Base-by-base conservation (phyloP, 2,888 invertebrate genomes). In the Heliconius charithonia region DNA sequence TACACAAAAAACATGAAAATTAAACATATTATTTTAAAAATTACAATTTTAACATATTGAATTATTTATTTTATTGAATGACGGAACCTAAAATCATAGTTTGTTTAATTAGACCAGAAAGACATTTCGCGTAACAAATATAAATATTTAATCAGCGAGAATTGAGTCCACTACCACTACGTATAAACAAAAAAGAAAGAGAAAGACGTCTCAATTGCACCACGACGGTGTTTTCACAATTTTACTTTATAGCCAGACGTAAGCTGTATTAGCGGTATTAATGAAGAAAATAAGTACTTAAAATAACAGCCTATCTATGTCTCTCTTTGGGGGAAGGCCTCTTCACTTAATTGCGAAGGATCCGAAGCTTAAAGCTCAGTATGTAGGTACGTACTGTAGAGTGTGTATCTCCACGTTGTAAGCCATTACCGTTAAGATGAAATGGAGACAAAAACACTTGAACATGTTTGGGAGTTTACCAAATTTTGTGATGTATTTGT, bases 211-310 rank as follows among this genome's bases (percentile, higher is more conserved):
- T 12, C n/a, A 22, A 41, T 22, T 41, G 13, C 4, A 6, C 37
- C 37, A n/a, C 6, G n/a, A 41, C 13, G n/a, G n/a, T n/a, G n/a
- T 22, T 66, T 59, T 9, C 59, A n/a, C n/a, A 63, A 63, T 67
- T 37, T 67, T 25, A 32, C 13, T 41, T 19, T 63, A 27, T 9
- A 72, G 59, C 32, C 16, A 59, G n/a, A 59, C 59, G 12, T 72
- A 59, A 72, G 32, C 72, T 37, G 72, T 72, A 72, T 72, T 59
- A 72, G 59, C 12, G 72, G 37, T 72, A 59, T 72, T 72, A 72
- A 72, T 72, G 72, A 72, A 69, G 72, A 72, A 72, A 37, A 59
- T 72, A 72, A 72, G 72, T 32, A 72, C 72, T 72, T 72, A 56
- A 72, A 59, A 72, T 72, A 72, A 59, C 72, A 72, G 27, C 71